Evolutionary conservation across 2,888 invertebrate species (phyloP), one percentile per base, ranked within the genome.

Genomic region (Tridacna crocea): DNA sequence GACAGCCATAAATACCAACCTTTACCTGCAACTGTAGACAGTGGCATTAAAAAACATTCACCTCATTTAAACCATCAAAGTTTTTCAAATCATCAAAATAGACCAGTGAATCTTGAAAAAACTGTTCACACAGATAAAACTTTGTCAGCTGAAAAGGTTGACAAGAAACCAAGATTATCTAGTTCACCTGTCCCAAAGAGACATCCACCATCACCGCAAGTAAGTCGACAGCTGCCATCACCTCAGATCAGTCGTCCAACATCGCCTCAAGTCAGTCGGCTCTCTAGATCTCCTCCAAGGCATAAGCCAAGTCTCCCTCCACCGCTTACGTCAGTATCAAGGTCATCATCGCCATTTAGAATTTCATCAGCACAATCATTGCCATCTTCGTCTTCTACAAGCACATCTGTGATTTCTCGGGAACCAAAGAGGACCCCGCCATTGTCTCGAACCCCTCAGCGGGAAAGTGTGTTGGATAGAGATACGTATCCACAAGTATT

Each of bases 401-500:
- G 74, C 74, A 24, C 46, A n/a, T 61, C 74, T 74, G 82, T 85
- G 85, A 85, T 85, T 24, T 72, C 76, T 68, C 76, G 82, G 22
- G 82, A 87, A 26, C 70, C 79, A 47, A 81, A 80, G 48, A 80
- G 82, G 77, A 74, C 77, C 24, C 78, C 84, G 27, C 85, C 84
- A 13, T 73, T 76, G 19, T 77, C 82, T 46, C 60, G 72, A 51
- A 68, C 77, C 63, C 80, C 85, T 58, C 75, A 63, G n/a, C 74
- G 85, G 17, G 79, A 75, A n/a, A 82, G 83, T 27, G 76, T 77
- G 58, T 68, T 79, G 17, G 51, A 85, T 61, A 83, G 77, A 48
- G 83, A 87, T 13, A 66, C 79, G 12, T 87, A 87, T 68, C 75
- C 65, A 66, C 85, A 82, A 75, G 81, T 82, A 63, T 79, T 88